phyloP scores from a whole-genome alignment of 2,797 vertebrate genomes.

The Otus scops region DNA sequence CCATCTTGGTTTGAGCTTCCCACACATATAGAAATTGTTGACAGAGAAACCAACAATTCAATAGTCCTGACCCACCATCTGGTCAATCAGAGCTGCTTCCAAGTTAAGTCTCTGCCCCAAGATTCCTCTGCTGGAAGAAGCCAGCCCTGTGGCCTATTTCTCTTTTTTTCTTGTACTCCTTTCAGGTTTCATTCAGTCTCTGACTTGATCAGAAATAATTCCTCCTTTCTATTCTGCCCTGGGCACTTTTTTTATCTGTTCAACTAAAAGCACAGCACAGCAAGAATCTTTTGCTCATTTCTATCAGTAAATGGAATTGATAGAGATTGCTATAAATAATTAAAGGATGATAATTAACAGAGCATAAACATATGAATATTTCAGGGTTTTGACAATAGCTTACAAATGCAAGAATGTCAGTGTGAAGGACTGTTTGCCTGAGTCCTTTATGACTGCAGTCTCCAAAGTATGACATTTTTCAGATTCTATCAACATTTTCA shows the following conservation, averaged over 20 bases:
- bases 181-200: neutral
- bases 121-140: neutral
- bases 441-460: neutral
- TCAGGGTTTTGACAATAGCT: neutral
- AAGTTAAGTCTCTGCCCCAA: neutral
- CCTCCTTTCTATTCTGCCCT: neutral
- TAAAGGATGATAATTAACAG: neutral
- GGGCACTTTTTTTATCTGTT: neutral
- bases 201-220: neutral
- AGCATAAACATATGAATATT: conserved; percentile 31
- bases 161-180: neutral
- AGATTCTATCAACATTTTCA: neutral
- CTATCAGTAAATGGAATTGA: neutral
- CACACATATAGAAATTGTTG: neutral
- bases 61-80: neutral
- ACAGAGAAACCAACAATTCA: neutral
- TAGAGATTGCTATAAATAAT: neutral
- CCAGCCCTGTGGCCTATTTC: neutral
- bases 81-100: neutral
- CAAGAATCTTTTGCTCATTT: neutral
- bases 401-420: neutral
- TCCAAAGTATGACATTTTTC: neutral
- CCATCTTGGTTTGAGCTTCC: neutral
- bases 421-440: neutral
- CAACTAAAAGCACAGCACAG: neutral